phyloP scores from a whole-genome alignment of 35 echinoderm and acorn worm genomes.

The Ophiothrix spiculata region DNA sequence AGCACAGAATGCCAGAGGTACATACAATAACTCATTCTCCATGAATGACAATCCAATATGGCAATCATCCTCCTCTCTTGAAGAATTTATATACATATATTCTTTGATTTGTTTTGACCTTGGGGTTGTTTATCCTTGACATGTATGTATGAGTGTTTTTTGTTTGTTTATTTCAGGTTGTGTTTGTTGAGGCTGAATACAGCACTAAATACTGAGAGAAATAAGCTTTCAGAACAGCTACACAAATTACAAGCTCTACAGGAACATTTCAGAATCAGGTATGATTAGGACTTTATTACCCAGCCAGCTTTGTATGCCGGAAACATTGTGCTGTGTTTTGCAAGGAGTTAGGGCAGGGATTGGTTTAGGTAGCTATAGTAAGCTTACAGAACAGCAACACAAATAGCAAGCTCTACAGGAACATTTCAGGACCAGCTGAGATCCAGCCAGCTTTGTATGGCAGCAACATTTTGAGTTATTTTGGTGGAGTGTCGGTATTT shows the following conservation, averaged over 20 bases:
- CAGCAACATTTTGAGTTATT: not conserved
- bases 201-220: not conserved
- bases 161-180: slow-evolving; percentile 8
- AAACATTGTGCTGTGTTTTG: not conserved
- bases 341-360: not conserved
- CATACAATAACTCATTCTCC: too few species aligned
- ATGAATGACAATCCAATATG: too few species aligned
- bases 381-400: slow-evolving; percentile 10
- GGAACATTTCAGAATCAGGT: slow-evolving; percentile 16
- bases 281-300: not conserved
- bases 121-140: not conserved
- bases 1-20: too few species aligned
- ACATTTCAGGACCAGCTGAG: slow-evolving; percentile 3
- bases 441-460: too few species aligned
- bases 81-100: not conserved
- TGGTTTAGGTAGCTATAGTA: not conserved
- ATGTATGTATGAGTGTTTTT: not conserved
- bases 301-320: too few species aligned
- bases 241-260: slow-evolving; percentile 18
- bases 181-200: slow-evolving; percentile 19
- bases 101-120: too few species aligned
- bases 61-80: too few species aligned
- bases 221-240: slow-evolving; percentile 1
- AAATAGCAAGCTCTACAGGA: slow-evolving; percentile 20
- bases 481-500: not conserved